These are phyloP conservation scores for Neoscelio sp. DNA, from an alignment of 2,888 invertebrate genomes.

Conservation along the genomic window DNA sequence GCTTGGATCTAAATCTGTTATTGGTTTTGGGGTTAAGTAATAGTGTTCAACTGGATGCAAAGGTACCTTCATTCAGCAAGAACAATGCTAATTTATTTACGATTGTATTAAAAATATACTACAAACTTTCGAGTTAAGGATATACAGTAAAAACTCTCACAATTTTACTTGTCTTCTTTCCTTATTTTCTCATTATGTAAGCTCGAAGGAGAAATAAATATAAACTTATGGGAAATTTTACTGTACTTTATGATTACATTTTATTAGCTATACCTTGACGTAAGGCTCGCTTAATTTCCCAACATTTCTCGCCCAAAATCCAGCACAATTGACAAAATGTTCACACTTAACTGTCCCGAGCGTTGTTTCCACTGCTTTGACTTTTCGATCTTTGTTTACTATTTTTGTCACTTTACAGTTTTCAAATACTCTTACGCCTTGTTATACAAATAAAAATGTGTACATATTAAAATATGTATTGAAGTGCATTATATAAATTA, in stretches of 20 bases:
- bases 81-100: too few species aligned
- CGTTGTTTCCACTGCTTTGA: constrained; percentile 91
- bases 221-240: too few species aligned
- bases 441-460: constrained; percentile 14
- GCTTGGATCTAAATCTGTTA: constrained; percentile 89
- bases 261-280: constrained; percentile 89
- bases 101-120: too few species aligned
- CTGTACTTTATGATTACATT: too few species aligned
- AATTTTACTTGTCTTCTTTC: too few species aligned
- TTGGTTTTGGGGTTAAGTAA: constrained; percentile 94
- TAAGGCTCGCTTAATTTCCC: constrained; percentile 93
- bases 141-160: too few species aligned
- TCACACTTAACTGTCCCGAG: constrained; percentile 92
- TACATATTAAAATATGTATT: too few species aligned
- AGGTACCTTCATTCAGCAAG: constrained; percentile 86
- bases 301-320: constrained; percentile 96
- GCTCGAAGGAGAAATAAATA: too few species aligned
- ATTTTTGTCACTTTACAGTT: constrained; percentile 90
- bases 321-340: constrained; percentile 97
- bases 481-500: too few species aligned
- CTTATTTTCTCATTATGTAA: too few species aligned
- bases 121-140: too few species aligned
- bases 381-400: constrained; percentile 86
- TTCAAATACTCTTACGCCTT: constrained; percentile 91
- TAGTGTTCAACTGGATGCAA: constrained; percentile 97